Evolutionary conservation across 2,113 vertebrate genomes (phyloP), one percentile per base, ranked within the genome.

Genomic region (Hyla sarda): DNA sequence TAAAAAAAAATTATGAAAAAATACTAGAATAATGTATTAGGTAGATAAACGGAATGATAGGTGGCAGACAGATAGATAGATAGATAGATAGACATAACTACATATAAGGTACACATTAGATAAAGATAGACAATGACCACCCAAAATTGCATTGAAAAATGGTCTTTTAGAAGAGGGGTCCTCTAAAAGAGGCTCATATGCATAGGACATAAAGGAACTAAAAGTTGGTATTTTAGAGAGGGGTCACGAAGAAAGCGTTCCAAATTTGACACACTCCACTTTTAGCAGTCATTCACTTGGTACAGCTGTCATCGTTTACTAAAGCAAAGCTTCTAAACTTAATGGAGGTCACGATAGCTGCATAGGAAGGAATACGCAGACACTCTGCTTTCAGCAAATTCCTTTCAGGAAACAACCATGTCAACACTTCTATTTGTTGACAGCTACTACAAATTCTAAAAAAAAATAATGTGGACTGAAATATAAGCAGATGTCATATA

Each of bases 351-450:
- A 12, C 12, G 11, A 19, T 37, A n/a, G 30, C 52, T 41, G 7
- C 30, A n/a, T 79, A 17, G 28, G 30, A 78, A 56, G 52, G 37
- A 78, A 78, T 78, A 56, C 30, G 37, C 30, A 79, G 52, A 47
- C 25, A 56, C 16, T 23, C 21, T 32, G 50, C 52, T 79, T 41
- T 19, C 54, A 79, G 76, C 52, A 41, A 60, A 79, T 79, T 79
- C 76, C 52, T 79, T 79, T 23, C 76, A 79, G 76, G 76, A 79
- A 78, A 58, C 21, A 21, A 32, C 30, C 52, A 58, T 60, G 76
- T 79, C 52, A 58, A 79, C 52, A n/a, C 76, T 78, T 34, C 32
- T 56, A 34, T 78, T 78, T 78, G 47, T 58, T 56, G 76, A 78
- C 76, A 78, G 76, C 75, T 78, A 34, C 52, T 56, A 56, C 75